phyloP scores from a whole-genome alignment of 2,888 invertebrate species.

The Ectobius pallidus region DNA sequence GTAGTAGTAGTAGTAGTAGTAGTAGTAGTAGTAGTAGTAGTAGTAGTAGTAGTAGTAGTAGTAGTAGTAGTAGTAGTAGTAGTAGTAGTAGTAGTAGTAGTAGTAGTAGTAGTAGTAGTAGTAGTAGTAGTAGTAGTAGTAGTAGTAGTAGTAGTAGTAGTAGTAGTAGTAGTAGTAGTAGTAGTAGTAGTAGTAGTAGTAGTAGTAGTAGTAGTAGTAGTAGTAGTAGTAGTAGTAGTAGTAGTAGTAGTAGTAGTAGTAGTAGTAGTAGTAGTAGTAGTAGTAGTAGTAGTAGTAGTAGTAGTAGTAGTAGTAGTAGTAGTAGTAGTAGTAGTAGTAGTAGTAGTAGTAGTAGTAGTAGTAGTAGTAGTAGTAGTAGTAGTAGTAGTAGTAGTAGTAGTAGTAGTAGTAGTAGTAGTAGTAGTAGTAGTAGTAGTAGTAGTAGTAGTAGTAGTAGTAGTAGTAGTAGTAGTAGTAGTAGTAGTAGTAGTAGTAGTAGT shows the following conservation, averaged over 20 bases:
- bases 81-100: slow-evolving; percentile 25
- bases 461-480: slow-evolving; percentile 14
- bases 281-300: slow-evolving; percentile 13
- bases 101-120: slow-evolving; percentile 22
- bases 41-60: slow-evolving; percentile 17
- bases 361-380: slow-evolving; percentile 6
- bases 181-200: slow-evolving; percentile 11
- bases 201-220: slow-evolving; percentile 11
- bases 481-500: slow-evolving; percentile 11
- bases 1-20: slow-evolving; percentile 10
- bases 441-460: slow-evolving; percentile 12
- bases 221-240: slow-evolving; percentile 12
- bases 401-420: slow-evolving; percentile 15
- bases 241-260: slow-evolving; percentile 15
- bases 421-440: slow-evolving; percentile 6
- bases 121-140: slow-evolving; percentile 13
- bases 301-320: slow-evolving; percentile 14
- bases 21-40: slow-evolving; percentile 19
- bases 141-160: slow-evolving; percentile 14
- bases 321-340: slow-evolving; percentile 10
- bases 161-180: slow-evolving; percentile 10
- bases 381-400: slow-evolving; percentile 8
- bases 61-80: slow-evolving; percentile 25
- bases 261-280: slow-evolving; percentile 15
- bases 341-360: slow-evolving; percentile 13